A percentile compares a stretch with the other conserved stretches of the same genome.
These are phyloP conservation scores for Hemithea aestivaria DNA, from an alignment of 2,888 invertebrate species.

Conservation along the genomic window DNA sequence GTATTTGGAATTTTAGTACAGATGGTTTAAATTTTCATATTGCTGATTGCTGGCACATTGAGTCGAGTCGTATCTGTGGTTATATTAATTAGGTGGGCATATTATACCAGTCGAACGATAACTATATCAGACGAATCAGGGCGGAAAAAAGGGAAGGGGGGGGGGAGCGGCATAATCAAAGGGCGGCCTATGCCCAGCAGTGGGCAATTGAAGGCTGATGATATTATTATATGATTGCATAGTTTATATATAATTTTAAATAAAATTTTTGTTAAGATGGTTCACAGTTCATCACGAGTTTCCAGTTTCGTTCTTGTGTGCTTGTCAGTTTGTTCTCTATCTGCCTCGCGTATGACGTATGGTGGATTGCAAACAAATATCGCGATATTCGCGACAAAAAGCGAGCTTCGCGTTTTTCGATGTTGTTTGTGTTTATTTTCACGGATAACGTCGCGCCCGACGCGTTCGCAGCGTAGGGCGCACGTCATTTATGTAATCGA, in stretches of 20 bases:
- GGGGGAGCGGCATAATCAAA: too few relatives aligned
- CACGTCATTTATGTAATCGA: slow-evolving; percentile 46
- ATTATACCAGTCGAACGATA: too few relatives aligned
- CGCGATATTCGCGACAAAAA: slow-evolving; percentile 37
- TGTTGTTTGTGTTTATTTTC: slow-evolving; percentile 39
- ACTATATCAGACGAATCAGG: too few relatives aligned
- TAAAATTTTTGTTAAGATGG: too few relatives aligned
- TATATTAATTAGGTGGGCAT: too few relatives aligned
- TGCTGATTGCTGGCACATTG: too few relatives aligned
- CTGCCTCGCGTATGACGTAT: slow-evolving; percentile 42
- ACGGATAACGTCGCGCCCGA: slow-evolving; percentile 40
- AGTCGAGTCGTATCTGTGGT: slow-evolving; percentile 14
- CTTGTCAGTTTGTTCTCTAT: slow-evolving; percentile 40
- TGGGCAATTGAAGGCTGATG: too few relatives aligned
- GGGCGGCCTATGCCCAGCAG: too few relatives aligned
- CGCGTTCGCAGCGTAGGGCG: slow-evolving; percentile 30
- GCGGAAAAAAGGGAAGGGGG: too few relatives aligned
- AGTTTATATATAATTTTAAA: too few relatives aligned
- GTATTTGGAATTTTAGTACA: slow-evolving; percentile 2
- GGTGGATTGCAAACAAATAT: slow-evolving; percentile 55
- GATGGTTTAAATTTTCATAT: too few relatives aligned
- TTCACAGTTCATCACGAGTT: slow-evolving; percentile 30
- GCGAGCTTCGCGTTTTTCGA: slow-evolving; percentile 38
- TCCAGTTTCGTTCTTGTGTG: slow-evolving; percentile 37
- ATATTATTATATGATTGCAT: too few relatives aligned